phyloP scores from a whole-genome alignment of 2,888 invertebrate genomes.

The Acanthacorydalis orientalis region DNA sequence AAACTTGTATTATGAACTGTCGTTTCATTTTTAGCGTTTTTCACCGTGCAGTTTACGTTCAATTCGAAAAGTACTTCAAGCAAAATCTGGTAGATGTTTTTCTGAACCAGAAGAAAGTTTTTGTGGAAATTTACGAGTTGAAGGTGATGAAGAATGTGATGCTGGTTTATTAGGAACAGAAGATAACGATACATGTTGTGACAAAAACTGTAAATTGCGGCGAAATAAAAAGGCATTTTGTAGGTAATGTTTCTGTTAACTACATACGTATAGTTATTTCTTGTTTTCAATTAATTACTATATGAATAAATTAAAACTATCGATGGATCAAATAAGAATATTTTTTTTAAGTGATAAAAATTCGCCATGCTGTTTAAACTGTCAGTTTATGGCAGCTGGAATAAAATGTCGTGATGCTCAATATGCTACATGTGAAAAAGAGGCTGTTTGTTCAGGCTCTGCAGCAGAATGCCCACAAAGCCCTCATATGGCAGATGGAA shows the following conservation, averaged over 20 bases:
- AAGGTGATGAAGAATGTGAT: slow-evolving; percentile 93
- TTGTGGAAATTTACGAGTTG: slow-evolving; percentile 89
- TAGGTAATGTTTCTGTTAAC: slow-evolving; percentile 34
- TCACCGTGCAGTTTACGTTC: slow-evolving; percentile 89
- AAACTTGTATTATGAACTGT: not conserved
- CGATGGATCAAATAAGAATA: too few species aligned
- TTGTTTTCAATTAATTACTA: not conserved
- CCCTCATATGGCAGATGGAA: slow-evolving; percentile 71
- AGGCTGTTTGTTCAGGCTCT: slow-evolving; percentile 72
- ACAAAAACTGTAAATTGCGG: slow-evolving; percentile 77
- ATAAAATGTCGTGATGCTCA: slow-evolving; percentile 83
- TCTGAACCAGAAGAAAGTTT: slow-evolving; percentile 90
- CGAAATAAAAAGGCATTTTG: slow-evolving; percentile 74
- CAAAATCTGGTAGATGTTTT: slow-evolving; percentile 82
- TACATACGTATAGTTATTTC: not conserved
- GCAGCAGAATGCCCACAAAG: slow-evolving; percentile 72
- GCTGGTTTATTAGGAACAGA: slow-evolving; percentile 86
- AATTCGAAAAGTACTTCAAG: slow-evolving; percentile 80
- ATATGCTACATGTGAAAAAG: slow-evolving; percentile 82
- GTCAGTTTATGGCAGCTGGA: slow-evolving; percentile 68
- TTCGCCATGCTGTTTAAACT: slow-evolving; percentile 86
- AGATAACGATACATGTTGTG: slow-evolving; percentile 86
- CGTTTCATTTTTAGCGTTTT: slow-evolving; percentile 50
- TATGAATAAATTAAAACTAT: not conserved
- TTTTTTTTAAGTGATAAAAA: slow-evolving; percentile 68